Base-by-base conservation (phyloP, 2,797 vertebrate genomes). In the Thripadectes ignobilis region DNA sequence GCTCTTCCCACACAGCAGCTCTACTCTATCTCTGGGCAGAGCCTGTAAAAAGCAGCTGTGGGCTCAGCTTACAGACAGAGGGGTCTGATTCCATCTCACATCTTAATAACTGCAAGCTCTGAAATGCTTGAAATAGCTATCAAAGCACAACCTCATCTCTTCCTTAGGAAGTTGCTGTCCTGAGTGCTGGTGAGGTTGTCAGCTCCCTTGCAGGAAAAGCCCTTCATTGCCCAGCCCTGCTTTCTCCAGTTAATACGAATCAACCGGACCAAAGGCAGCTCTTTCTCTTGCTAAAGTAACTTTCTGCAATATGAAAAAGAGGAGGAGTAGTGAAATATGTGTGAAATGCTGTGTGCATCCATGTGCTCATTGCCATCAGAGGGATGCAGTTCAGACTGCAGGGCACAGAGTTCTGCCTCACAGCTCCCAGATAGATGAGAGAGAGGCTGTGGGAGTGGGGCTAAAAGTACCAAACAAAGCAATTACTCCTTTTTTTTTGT, bases 141-240 rank as follows among this genome's bases (percentile, higher is more conserved):
- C n/a, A 54, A 75, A 65, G 23, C 27, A 24, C 49, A 34, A 1
- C 6, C 12, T 71, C 10, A 2, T 63, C 34, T 39, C 9, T 48
- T 71, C 27, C 55, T 48, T 32, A 18, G 58, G 66, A 91, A 78
- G 89, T 32, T 95, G 92, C 92, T 89, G 89, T 92, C 93, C 91
- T n/a, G 27, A 83, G 85, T 95, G 85, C 93, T 95, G 82, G 82
- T 85, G 51, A 77, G 14, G 13, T 20, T 65, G 10, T 38, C 1
- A 1, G 12, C n/a, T 86, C 23, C 32, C 38, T 74, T 46, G 61
- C 12, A 48, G 17, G 23, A 61, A 76, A 76, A 63, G 7, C 1
- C 26, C 71, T 79, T 84, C 29, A 21, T 32, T 80, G 21, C 32
- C 12, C 0, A 0, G 10, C 26, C 29, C 43, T 5, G 6, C 54